Evolutionary conservation across 1,140 invertebrate genomes (phyloP).

Genomic region (Yoshiicerus persimilis): DNA sequence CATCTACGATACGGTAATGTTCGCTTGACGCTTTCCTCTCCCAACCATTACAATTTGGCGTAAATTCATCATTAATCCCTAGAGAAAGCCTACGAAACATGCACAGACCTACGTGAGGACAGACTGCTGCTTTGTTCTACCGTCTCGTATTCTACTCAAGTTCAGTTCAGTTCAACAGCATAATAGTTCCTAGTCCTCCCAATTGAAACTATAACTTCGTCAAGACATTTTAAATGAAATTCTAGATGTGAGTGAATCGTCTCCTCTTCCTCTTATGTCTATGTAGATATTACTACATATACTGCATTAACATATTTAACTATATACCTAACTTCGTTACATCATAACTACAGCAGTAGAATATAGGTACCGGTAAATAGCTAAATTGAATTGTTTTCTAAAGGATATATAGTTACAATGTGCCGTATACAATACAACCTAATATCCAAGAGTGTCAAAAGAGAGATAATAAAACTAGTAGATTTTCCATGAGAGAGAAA

Average conservation of each 20-base stretch:
- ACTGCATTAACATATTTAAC: not conserved
- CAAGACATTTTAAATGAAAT: not conserved
- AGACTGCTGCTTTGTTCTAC: not conserved
- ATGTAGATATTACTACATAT: not conserved
- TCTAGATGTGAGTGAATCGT: not conserved
- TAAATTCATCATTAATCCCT: not conserved
- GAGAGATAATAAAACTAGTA: not conserved
- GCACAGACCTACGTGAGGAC: not conserved
- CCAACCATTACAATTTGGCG: not conserved
- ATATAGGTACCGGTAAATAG: not conserved
- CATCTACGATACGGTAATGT: too few species aligned
- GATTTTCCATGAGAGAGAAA: not conserved
- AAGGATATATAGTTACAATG: not conserved
- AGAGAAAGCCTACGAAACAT: not conserved
- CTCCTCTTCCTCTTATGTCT: too few species aligned
- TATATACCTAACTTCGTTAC: not conserved
- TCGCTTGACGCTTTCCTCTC: too few species aligned
- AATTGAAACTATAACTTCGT: not conserved
- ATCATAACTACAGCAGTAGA: too few species aligned
- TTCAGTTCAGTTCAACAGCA: not conserved
- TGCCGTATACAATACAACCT: not conserved
- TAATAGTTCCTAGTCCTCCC: not conserved
- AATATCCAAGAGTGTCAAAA: not conserved
- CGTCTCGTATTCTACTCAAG: not conserved
- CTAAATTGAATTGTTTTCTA: not conserved